phyloP scores from a whole-genome alignment of 2,113 vertebrate genomes.

The Tor tambroides region DNA sequence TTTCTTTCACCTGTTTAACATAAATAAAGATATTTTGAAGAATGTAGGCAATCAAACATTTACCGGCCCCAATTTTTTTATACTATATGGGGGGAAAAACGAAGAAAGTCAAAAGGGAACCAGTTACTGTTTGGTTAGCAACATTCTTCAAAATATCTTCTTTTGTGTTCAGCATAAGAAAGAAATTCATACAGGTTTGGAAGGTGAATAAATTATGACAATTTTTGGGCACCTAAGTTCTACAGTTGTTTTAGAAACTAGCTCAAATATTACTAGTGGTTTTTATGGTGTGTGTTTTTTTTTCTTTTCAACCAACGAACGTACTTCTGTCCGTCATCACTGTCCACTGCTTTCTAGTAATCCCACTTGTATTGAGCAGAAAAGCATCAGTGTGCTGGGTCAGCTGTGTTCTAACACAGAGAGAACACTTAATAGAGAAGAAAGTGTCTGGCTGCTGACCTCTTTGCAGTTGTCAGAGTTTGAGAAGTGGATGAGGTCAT shows the following conservation, averaged over 20 bases:
- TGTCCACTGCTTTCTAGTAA: background rate
- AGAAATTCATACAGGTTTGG: background rate
- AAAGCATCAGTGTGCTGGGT: background rate
- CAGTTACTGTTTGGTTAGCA: background rate
- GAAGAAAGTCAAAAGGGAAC: too few species aligned
- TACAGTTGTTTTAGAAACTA: background rate
- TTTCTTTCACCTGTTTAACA: too few species aligned
- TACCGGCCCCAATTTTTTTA: too few species aligned
- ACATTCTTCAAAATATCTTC: background rate
- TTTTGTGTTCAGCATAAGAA: background rate
- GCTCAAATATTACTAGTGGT: background rate
- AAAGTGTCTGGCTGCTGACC: conserved; percentile 72
- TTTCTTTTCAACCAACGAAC: background rate
- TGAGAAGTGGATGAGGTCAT: conserved; percentile 98
- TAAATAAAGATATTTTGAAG: too few species aligned
- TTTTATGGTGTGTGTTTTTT: background rate
- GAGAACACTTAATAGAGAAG: background rate
- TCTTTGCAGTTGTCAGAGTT: conserved; percentile 99
- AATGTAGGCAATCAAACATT: too few species aligned
- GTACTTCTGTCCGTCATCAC: background rate
- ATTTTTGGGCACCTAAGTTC: background rate
- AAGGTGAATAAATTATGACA: background rate
- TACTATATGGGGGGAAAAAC: too few species aligned
- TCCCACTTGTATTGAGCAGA: background rate
- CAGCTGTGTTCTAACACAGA: background rate